Conservation (phyloP, 2,888 invertebrate species). For the Stramonita haemastoma region DNA sequence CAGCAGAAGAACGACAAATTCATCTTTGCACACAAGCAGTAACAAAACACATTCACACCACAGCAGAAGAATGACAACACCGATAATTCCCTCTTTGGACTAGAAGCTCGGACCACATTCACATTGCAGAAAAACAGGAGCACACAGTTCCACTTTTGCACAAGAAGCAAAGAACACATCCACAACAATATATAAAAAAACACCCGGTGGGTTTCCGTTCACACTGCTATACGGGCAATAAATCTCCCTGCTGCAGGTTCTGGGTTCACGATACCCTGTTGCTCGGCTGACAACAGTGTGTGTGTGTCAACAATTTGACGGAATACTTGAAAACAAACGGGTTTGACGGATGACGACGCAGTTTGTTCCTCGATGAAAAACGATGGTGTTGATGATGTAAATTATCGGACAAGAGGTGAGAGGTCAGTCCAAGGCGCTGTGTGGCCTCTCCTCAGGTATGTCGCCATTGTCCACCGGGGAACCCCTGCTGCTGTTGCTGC, state of each 20-base stretch:
- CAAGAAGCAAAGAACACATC: too few relatives aligned
- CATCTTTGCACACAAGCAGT: too few relatives aligned
- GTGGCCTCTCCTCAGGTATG: not conserved
- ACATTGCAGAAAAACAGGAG: too few relatives aligned
- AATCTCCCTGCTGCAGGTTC: not conserved
- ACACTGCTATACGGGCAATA: not conserved
- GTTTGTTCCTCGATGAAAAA: not conserved
- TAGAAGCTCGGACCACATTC: too few relatives aligned
- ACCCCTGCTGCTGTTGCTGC: not conserved
- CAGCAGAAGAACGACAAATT: too few relatives aligned
- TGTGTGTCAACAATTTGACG: not conserved
- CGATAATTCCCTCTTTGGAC: too few relatives aligned
- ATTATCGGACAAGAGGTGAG: not conserved
- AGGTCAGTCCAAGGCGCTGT: not conserved
- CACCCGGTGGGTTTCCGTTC: not conserved
- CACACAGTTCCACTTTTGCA: too few relatives aligned
- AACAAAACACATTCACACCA: too few relatives aligned
- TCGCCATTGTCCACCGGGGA: not conserved
- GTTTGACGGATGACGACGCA: not conserved
- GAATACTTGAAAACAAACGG: not conserved
- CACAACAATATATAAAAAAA: too few relatives aligned
- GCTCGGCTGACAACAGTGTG: not conserved
- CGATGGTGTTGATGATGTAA: not conserved
- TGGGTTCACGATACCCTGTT: not conserved
- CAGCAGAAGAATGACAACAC: too few relatives aligned